These are phyloP conservation scores for Argya squamiceps DNA, from an alignment of 2,797 vertebrate genomes.

Conservation along the genomic window DNA sequence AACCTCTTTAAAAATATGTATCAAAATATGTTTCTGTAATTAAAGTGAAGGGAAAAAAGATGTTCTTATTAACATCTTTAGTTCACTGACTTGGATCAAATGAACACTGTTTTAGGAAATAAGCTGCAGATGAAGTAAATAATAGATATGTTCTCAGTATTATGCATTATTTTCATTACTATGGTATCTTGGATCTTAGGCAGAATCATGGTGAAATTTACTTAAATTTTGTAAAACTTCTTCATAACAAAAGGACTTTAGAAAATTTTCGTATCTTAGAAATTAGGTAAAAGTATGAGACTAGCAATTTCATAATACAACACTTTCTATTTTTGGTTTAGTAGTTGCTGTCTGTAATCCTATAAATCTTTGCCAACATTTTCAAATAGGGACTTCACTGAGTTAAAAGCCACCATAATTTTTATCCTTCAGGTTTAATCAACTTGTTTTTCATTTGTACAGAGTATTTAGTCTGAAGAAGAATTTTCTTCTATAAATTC, in stretches of 20 bases:
- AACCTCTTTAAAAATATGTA: background rate
- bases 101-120: background rate
- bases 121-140: background rate
- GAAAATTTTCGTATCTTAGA: background rate
- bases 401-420: background rate
- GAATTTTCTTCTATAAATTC: background rate
- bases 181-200: background rate
- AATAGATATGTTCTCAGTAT: background rate
- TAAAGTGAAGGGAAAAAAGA: background rate
- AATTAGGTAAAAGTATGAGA: background rate
- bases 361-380: background rate
- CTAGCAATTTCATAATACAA: background rate
- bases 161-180: background rate
- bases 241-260: background rate
- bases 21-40: background rate
- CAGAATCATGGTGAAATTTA: background rate
- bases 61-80: background rate
- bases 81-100: background rate
- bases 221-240: background rate
- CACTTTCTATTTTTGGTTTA: background rate
- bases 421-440: background rate
- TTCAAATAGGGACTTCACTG: background rate
- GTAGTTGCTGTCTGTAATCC: background rate
- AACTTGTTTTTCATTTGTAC: background rate
- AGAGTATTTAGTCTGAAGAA: background rate